phyloP scores from a whole-genome alignment of 2,888 invertebrate genomes.

The Diabrotica balteata region DNA sequence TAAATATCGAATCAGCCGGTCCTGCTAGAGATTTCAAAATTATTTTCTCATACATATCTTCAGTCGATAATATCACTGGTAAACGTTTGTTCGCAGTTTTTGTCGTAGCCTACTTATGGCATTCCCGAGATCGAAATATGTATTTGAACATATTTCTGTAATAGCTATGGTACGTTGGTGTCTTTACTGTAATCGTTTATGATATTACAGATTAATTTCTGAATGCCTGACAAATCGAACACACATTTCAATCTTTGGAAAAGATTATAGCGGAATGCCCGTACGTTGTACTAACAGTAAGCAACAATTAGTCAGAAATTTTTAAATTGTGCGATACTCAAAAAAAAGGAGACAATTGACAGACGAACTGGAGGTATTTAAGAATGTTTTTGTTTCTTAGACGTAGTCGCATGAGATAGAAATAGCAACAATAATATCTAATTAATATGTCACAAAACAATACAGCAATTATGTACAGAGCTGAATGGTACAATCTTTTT shows the following conservation, averaged over 20 bases:
- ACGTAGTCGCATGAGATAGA: too few species aligned
- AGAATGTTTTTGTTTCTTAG: too few species aligned
- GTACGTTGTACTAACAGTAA: slow-evolving; percentile 4
- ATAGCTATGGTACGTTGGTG: slow-evolving; percentile 33
- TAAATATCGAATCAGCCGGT: not conserved
- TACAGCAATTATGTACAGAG: too few species aligned
- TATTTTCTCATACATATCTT: slow-evolving; percentile 54
- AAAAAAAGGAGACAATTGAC: too few species aligned
- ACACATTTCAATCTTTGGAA: slow-evolving; percentile 22
- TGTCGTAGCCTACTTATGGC: slow-evolving; percentile 36
- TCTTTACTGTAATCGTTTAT: slow-evolving; percentile 36
- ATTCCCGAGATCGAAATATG: slow-evolving; percentile 37
- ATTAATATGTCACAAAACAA: too few species aligned
- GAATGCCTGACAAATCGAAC: slow-evolving; percentile 31
- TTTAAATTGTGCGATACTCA: not conserved
- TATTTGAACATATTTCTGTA: slow-evolving; percentile 37
- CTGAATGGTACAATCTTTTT: too few species aligned
- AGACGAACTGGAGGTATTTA: too few species aligned
- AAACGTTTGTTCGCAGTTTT: slow-evolving; percentile 47
- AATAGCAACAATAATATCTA: too few species aligned
- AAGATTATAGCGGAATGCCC: slow-evolving; percentile 18
- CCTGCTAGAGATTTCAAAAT: slow-evolving; percentile 37
- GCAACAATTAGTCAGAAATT: slow-evolving; percentile 12
- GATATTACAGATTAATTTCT: slow-evolving; percentile 35
- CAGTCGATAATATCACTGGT: slow-evolving; percentile 46